A percentile compares a stretch with the other conserved stretches of the same genome.
These are phyloP conservation scores for Fragum whitleyi DNA, from an alignment of 2,888 invertebrate species.

Conservation along the genomic window DNA sequence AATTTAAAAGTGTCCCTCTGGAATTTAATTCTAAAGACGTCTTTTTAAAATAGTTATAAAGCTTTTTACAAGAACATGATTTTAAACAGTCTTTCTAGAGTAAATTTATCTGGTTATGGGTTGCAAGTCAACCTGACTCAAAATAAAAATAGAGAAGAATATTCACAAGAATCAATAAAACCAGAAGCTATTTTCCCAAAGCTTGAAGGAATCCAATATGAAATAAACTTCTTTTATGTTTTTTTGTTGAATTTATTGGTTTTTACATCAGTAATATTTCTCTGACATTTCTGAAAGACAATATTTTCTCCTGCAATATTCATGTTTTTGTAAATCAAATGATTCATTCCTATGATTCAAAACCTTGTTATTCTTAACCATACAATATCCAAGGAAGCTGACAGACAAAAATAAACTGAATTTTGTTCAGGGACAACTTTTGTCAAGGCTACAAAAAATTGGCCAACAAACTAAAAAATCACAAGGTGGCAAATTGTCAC, in stretches of 20 bases:
- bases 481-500: too few species aligned
- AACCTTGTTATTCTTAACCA: background rate
- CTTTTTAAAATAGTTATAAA: too few species aligned
- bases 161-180: background rate
- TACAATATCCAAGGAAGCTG: too few species aligned
- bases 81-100: too few species aligned
- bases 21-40: too few species aligned
- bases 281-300: background rate
- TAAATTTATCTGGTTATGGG: too few species aligned
- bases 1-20: too few species aligned
- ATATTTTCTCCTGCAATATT: background rate
- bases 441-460: too few species aligned
- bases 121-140: background rate
- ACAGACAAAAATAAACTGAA: too few species aligned
- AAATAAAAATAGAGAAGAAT: background rate
- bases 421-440: too few species aligned
- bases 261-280: background rate
- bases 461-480: too few species aligned
- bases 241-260: constrained; percentile 1
- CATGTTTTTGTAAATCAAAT: background rate
- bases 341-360: constrained; percentile 4
- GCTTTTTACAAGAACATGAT: too few species aligned
- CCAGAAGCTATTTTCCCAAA: background rate
- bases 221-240: background rate
- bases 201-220: background rate